These are phyloP conservation scores for Cheilosia impressa DNA, from an alignment of 2,888 invertebrate genomes.

Conservation along the genomic window DNA sequence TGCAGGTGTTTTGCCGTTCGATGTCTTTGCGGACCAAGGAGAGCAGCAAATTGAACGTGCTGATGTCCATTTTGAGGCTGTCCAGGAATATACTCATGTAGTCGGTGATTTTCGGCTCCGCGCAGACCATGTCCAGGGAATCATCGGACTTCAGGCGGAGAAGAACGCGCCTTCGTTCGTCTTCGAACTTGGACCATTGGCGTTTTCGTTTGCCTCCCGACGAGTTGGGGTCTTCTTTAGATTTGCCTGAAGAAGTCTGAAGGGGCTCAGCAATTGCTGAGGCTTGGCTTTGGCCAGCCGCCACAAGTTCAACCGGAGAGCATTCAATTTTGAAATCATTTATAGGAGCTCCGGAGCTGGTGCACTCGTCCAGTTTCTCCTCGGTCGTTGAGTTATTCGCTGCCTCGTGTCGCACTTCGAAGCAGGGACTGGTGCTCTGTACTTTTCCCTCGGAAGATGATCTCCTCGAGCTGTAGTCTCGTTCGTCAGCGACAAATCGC, in stretches of 20 bases:
- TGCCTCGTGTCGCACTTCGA: slow-evolving; percentile 5
- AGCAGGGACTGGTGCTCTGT: not conserved
- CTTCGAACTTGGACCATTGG: slow-evolving; percentile 63
- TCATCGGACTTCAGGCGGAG: slow-evolving; percentile 48
- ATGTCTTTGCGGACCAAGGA: slow-evolving; percentile 56
- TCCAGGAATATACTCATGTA: slow-evolving; percentile 69
- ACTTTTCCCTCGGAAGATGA: not conserved
- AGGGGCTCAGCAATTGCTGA: not conserved
- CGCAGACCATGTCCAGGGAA: slow-evolving; percentile 52
- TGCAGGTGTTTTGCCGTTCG: slow-evolving; percentile 64
- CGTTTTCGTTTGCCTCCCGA: slow-evolving; percentile 38
- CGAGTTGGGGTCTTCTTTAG: slow-evolving; percentile 16
- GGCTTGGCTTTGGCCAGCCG: not conserved
- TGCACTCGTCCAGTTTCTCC: slow-evolving; percentile 29
- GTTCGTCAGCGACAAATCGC: not conserved
- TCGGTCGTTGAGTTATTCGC: slow-evolving; percentile 1
- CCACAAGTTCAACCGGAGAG: not conserved
- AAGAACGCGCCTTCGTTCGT: slow-evolving; percentile 55
- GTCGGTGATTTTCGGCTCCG: slow-evolving; percentile 64
- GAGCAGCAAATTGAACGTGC: slow-evolving; percentile 53
- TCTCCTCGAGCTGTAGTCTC: slow-evolving; percentile 4
- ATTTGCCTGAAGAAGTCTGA: not conserved
- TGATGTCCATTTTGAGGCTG: slow-evolving; percentile 57
- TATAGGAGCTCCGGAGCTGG: slow-evolving; percentile 1
- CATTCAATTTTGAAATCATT: slow-evolving; percentile 59